phyloP scores from a whole-genome alignment of 1,140 invertebrate genomes.

The Branchinecta lindahli region DNA sequence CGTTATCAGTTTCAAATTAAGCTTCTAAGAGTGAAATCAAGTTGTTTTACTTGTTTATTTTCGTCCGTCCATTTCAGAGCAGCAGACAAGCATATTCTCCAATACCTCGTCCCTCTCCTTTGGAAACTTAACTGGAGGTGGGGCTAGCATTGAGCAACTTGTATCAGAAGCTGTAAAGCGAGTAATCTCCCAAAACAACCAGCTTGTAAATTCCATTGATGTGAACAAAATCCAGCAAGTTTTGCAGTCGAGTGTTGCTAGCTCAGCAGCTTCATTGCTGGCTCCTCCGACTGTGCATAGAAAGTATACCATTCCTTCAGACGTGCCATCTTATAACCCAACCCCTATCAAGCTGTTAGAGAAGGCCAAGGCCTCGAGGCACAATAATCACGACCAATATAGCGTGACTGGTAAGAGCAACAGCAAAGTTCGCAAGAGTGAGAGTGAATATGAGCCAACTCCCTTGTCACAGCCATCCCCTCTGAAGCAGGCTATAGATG shows the following conservation, averaged over 20 bases:
- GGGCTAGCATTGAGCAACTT: conserved; percentile 31
- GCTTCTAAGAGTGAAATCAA: too few relatives aligned
- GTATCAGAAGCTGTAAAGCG: conserved; percentile 38
- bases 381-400: not conserved
- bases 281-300: not conserved
- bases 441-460: not conserved
- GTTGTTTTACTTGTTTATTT: too few relatives aligned
- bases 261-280: not conserved
- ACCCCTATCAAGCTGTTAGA: conserved; percentile 43
- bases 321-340: conserved; percentile 39
- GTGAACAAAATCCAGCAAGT: conserved; percentile 27
- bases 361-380: conserved; percentile 26
- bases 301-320: conserved; percentile 27
- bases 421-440: not conserved
- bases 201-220: conserved; percentile 27
- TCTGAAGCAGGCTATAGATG: not conserved
- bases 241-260: conserved; percentile 27
- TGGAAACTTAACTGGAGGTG: not conserved
- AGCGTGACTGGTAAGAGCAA: not conserved
- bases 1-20: too few relatives aligned
- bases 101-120: not conserved
- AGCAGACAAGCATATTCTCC: too few relatives aligned
- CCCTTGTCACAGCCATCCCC: not conserved
- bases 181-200: conserved; percentile 32
- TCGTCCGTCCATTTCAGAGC: too few relatives aligned